Evolutionary conservation across 2,888 invertebrate species (phyloP), one percentile per base, ranked within the genome.

Genomic region (Timandra comae): DNA sequence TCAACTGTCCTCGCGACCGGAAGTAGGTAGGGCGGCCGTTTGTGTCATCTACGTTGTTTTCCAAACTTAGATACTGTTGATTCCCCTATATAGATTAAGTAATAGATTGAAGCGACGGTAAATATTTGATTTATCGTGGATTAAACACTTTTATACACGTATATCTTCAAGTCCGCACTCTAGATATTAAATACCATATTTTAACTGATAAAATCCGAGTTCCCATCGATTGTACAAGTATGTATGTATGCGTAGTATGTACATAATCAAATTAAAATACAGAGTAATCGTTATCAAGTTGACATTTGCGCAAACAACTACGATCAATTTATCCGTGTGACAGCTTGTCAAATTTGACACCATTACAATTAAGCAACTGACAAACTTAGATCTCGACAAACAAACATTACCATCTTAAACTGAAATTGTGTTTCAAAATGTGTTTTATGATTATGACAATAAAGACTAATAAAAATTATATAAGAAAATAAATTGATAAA

Each of bases 351-450:
- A 63, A 63, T 54, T 54, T 72, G 79, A 76, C 79, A 77, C 66
- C 74, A 75, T 76, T 74, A 84, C 84, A 84, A 85, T 84, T 85
- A 85, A 82, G 75, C 73, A 82, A 81, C 78, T 70, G 73, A 71
- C 70, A 62, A 61, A 72, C 58, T 61, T 62, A 56, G 73, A 66
- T 64, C 75, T 66, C 63, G 56, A 60, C 64, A 71, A 71, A 70
- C 56, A 66, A 59, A 63, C 48, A 62, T 53, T 61, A 56, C 46
- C 41, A 52, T 49, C 47, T 41, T 42, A 37, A 46, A 41, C 35
- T 35, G 38, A 49, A 42, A 41, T 38, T 31, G 32, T 47, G 49
- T 39, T 29, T 45, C 27, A 78, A 63, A 61, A 46, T 69, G 39
- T 41, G 35, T 63, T 53, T 63, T 79, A 69, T 38, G 9, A 7